Evolutionary conservation across 2,113 vertebrate genomes (phyloP).

Genomic region (Zosterops japonicus): DNA sequence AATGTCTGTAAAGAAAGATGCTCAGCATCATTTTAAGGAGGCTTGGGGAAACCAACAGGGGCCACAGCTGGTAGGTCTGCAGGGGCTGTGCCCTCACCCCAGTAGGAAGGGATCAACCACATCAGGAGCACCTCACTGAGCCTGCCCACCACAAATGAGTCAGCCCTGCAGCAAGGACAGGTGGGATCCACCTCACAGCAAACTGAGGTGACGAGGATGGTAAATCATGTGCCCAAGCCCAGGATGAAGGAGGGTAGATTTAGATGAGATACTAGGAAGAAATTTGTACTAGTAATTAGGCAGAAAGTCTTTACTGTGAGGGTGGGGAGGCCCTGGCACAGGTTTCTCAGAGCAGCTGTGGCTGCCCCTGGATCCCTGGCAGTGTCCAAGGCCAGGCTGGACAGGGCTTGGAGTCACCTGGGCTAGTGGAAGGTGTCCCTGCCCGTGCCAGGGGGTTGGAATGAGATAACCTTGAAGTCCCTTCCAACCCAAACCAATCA

Average conservation of each 20-base stretch:
- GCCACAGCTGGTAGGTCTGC: background rate
- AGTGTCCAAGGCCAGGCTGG: background rate
- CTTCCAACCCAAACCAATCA: background rate
- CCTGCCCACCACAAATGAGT: rapidly evolving
- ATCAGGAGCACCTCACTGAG: background rate
- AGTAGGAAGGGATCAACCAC: rapidly evolving
- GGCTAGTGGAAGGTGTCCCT: background rate
- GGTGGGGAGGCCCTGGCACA: rapidly evolving
- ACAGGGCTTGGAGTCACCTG: rapidly evolving
- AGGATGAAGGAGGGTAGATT: background rate
- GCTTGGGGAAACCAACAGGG: background rate
- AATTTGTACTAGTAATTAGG: background rate
- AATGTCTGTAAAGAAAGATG: background rate
- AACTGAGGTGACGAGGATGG: background rate
- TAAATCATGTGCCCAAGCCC: background rate
- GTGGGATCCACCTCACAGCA: background rate
- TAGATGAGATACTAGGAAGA: background rate
- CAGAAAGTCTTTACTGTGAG: background rate
- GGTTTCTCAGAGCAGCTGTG: rapidly evolving
- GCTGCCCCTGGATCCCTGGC: background rate
- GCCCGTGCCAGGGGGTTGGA: background rate
- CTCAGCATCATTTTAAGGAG: background rate
- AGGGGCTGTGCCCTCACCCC: rapidly evolving
- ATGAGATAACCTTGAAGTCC: background rate
- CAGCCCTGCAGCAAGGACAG: background rate